Conservation (phyloP, 2,888 invertebrate genomes). For the Pheosia tremula region DNA sequence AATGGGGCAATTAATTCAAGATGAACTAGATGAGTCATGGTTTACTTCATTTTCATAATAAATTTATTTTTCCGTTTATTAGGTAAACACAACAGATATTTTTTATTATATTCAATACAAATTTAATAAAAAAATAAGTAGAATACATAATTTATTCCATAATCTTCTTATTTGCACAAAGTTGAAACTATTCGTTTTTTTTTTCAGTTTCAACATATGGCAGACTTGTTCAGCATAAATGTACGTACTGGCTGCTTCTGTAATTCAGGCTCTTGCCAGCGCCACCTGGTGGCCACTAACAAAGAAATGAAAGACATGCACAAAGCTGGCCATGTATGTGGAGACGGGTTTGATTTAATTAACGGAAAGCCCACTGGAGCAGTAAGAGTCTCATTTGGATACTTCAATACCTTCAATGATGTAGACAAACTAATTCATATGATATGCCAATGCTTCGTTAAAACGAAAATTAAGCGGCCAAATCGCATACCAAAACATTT, state of each 20-base stretch:
- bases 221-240: constrained; percentile 93
- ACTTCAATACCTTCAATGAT: constrained; percentile 91
- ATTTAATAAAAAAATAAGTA: neutral
- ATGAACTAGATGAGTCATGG: neutral
- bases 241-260: constrained; percentile 98
- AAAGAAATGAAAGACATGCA: constrained; percentile 90
- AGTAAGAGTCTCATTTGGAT: constrained; percentile 96
- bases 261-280: constrained; percentile 97
- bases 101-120: neutral
- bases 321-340: constrained; percentile 95
- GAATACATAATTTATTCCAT: neutral
- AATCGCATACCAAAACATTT: constrained; percentile 53
- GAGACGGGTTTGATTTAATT: constrained; percentile 93
- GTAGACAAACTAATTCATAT: constrained; percentile 89
- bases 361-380: constrained; percentile 96
- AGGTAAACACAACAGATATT: neutral
- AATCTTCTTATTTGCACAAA: neutral
- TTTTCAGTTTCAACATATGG: constrained; percentile 93
- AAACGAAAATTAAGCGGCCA: constrained; percentile 51
- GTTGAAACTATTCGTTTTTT: neutral
- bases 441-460: constrained; percentile 90
- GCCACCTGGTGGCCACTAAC: constrained; percentile 88
- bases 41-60: too few species aligned
- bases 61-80: too few species aligned
- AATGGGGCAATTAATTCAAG: neutral